A percentile compares a stretch with the other conserved stretches of the same genome.
Conservation (phyloP, 1,140 invertebrate species). For the Periplaneta americana region DNA sequence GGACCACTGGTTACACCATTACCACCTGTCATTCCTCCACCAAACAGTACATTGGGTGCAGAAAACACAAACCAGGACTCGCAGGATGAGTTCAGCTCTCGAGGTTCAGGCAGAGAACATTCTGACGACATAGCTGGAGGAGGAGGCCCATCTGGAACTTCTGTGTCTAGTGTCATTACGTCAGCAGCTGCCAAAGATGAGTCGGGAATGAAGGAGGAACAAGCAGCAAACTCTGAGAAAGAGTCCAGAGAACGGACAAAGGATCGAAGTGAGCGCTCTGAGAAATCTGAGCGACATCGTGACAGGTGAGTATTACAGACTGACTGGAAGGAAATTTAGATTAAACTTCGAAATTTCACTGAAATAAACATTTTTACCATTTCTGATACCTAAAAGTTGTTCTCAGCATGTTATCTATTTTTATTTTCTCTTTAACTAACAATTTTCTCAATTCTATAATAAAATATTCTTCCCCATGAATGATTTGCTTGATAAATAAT, state of each 20-base stretch:
- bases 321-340: no score
- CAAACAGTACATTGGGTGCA: constrained; percentile 33
- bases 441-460: no score
- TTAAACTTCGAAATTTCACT: no score
- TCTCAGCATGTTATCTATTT: no score
- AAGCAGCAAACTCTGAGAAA: neutral
- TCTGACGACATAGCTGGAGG: constrained; percentile 27
- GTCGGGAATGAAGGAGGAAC: neutral
- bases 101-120: constrained; percentile 24
- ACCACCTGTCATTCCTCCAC: constrained; percentile 32
- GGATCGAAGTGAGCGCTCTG: neutral
- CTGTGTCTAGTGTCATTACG: constrained; percentile 9
- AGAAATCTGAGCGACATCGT: neutral
- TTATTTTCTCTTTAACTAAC: no score
- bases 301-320: neutral
- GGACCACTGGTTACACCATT: constrained; percentile 37
- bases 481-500: no score
- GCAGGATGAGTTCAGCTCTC: constrained; percentile 27
- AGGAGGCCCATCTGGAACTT: constrained; percentile 36
- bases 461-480: no score
- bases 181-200: constrained; percentile 5
- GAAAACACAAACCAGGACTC: constrained; percentile 10
- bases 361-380: no score
- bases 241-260: neutral
- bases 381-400: no score